Evolutionary conservation across 2,888 invertebrate genomes (phyloP), one percentile per base, ranked within the genome.

Genomic region (Sepioteuthis lessoniana): DNA sequence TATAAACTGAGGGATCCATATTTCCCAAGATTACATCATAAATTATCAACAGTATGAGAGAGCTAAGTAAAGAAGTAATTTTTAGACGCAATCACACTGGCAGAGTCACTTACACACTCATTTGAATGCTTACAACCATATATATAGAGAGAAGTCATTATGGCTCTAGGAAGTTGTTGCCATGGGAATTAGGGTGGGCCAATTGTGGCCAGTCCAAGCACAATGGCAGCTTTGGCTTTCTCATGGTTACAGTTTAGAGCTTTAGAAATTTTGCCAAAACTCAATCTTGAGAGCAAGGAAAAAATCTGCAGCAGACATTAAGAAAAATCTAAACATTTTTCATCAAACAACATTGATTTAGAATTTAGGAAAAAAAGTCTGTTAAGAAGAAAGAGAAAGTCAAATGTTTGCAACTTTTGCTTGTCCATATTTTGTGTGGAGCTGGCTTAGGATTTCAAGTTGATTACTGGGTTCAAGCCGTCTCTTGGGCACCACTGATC

Each of bases 121-220:
- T n/a, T 76, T n/a, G 19, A n/a, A n/a, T n/a, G 76, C 76, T 76
- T 16, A 76, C 76, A 76, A n/a, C n/a, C 76, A 55, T 28, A 55
- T 16, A 21, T 5, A 76, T 1, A 76, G 16, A 35, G 76, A 76
- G n/a, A 76, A n/a, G n/a, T 13, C n/a, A 76, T 76, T 76, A n/a
- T 76, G 76, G 76, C 76, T n/a, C 76, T 76, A 76, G n/a, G n/a
- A 35, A 76, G 76, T n/a, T 35, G 76, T n/a, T n/a, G 76, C 76
- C 76, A 76, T 76, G 76, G n/a, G 76, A 76, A 76, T n/a, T 76
- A 76, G 76, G n/a, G 76, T 76, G 76, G 76, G n/a, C 76, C 76
- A 76, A n/a, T 76, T 76, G 76, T 5, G n/a, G n/a, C 76, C n/a
- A n/a, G 76, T 76, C n/a, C 76, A 76, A 76, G 19, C 25, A 76